These are phyloP conservation scores for Protobothrops flavoviridis DNA, from an alignment of 2,113 vertebrate genomes.

Conservation along the genomic window DNA sequence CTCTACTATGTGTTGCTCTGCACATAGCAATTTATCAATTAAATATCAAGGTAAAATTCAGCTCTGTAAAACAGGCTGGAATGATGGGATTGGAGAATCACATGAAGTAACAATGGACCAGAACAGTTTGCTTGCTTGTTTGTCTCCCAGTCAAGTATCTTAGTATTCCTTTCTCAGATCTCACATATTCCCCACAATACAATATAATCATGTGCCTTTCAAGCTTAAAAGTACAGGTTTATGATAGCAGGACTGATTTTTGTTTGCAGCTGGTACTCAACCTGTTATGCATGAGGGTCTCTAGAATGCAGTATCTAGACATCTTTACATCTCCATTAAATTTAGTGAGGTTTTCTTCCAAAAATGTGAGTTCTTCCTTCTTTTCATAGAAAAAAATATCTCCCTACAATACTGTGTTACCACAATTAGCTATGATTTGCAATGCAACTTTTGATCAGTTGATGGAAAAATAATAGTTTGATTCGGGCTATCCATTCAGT, in stretches of 20 bases:
- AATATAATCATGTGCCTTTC: background rate
- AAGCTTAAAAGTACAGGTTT: background rate
- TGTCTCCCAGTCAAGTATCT: background rate
- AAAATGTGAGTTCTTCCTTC: background rate
- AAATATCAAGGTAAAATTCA: background rate
- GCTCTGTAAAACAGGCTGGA: background rate
- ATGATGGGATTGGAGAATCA: background rate
- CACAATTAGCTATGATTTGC: background rate
- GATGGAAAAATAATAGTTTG: background rate
- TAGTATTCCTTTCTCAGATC: background rate
- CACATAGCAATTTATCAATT: background rate
- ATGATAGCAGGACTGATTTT: background rate
- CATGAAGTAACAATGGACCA: background rate
- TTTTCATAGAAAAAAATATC: background rate
- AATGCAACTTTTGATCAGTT: background rate
- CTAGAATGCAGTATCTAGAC: background rate
- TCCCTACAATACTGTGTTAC: background rate
- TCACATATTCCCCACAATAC: background rate
- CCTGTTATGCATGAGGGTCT: background rate
- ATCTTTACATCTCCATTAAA: background rate
- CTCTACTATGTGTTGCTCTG: background rate
- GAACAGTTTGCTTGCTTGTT: background rate
- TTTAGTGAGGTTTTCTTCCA: background rate
- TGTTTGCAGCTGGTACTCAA: background rate
- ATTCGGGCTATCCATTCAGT: background rate